Base-by-base conservation (phyloP, 1,140 invertebrate genomes). In the Daktulosphaira vitifoliae region DNA sequence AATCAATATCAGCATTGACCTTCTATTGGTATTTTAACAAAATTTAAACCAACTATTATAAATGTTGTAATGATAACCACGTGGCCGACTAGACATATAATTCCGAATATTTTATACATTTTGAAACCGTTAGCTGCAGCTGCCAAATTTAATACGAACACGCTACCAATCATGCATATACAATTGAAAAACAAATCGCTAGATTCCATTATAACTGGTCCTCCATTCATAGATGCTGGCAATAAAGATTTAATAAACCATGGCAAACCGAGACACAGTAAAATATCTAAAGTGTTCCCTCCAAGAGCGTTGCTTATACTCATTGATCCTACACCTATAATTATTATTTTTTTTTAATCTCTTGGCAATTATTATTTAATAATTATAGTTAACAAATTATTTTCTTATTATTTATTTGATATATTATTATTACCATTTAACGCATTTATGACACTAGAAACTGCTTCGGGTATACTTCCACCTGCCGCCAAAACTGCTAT, bases 381-480 rank as follows among this genome's bases (percentile, higher is more conserved):
- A n/a, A n/a, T n/a, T n/a, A n/a, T n/a, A n/a, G n/a, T n/a, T n/a
- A n/a, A n/a, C n/a, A n/a, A n/a, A n/a, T n/a, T n/a, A n/a, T n/a
- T n/a, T n/a, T n/a, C n/a, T n/a, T n/a, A n/a, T n/a, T n/a, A n/a
- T n/a, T n/a, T n/a, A n/a, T n/a, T n/a, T n/a, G n/a, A n/a, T n/a
- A n/a, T n/a, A 3, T 80, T 76, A n/a, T 79, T 72, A 0, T 67
- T 74, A 3, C 78, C 74, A 15, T 86, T 83, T 71, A 84, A 79
- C 0, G 87, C 82, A 68, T 90, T 86, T 66, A 92, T 89, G 2
- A 87, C 81, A 68, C 89, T 89, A 0, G 88, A 90, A 5, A 90
- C 83, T 23, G 90, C 85, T 77, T 96, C 92, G 0, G 92, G 92
- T 71, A 95, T 81, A 71, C 89, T 92, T 2, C 90, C 91, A 7